A percentile compares a stretch with the other conserved stretches of the same genome.
These are phyloP conservation scores for Clarias fuscus DNA, from an alignment of 2,797 vertebrate genomes.

Conservation along the genomic window DNA sequence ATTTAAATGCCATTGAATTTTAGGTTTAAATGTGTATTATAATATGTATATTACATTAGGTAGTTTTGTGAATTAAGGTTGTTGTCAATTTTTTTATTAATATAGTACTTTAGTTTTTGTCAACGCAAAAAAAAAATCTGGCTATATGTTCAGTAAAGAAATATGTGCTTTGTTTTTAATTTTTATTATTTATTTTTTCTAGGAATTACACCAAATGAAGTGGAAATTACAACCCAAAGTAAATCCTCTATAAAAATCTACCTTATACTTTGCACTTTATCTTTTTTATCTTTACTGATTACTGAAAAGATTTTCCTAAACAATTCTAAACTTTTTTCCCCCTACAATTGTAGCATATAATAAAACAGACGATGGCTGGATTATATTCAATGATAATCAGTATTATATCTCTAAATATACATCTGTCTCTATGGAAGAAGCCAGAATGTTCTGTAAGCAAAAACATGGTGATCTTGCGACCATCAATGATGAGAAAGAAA, in stretches of 20 bases:
- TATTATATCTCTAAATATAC: constrained; percentile 75
- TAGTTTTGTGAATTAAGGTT: background rate
- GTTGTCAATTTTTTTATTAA: background rate
- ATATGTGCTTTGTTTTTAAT: background rate
- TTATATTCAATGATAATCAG: constrained; percentile 77
- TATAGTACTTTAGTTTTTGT: background rate
- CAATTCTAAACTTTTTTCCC: background rate
- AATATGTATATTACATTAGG: background rate
- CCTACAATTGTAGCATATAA: constrained; percentile 70
- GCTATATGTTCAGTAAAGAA: background rate
- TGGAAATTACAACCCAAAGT: constrained; percentile 76
- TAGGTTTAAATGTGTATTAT: background rate
- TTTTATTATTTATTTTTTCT: constrained; percentile 56
- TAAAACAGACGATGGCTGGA: constrained; percentile 86
- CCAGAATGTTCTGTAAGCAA: constrained; percentile 78
- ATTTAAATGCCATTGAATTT: too few species aligned
- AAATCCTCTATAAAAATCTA: constrained; percentile 53
- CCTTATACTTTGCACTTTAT: background rate
- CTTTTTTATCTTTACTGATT: background rate
- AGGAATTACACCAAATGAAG: constrained; percentile 80
- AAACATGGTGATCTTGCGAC: constrained; percentile 81
- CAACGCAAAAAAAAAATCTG: background rate
- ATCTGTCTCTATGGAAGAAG: constrained; percentile 75
- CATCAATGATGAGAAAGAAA: constrained; percentile 82
- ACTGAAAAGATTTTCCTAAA: background rate